phyloP scores from a whole-genome alignment of 2,797 vertebrate species.

The Alauda arvensis region DNA sequence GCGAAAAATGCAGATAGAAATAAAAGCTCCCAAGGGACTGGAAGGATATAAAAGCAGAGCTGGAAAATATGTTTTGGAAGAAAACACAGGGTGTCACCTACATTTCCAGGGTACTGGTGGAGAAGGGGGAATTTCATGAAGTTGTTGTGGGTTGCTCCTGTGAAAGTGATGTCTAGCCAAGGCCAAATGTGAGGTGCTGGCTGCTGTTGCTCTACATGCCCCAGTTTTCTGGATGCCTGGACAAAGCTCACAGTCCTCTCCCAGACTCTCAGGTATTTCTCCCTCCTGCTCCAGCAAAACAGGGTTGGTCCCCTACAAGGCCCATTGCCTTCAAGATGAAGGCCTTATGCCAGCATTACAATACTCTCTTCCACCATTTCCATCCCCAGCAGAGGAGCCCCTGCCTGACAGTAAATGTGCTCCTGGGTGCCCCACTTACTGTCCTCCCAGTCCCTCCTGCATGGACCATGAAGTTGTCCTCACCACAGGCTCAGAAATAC shows the following conservation, averaged over 20 bases:
- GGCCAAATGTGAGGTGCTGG: not conserved
- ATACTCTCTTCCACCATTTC: not conserved
- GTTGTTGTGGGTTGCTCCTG: not conserved
- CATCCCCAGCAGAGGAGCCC: not conserved
- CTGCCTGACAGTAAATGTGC: not conserved
- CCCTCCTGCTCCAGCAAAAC: not conserved
- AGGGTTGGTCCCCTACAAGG: rapidly evolving
- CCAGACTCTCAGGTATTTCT: not conserved
- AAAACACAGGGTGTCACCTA: not conserved
- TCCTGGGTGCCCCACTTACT: not conserved
- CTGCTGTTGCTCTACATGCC: not conserved
- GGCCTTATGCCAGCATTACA: not conserved
- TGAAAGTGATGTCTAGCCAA: not conserved
- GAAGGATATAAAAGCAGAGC: not conserved
- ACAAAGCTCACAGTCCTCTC: not conserved
- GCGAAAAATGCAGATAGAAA: not conserved
- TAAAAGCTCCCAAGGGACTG: not conserved
- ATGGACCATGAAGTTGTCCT: not conserved
- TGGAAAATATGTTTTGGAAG: not conserved
- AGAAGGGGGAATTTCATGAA: not conserved
- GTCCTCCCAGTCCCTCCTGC: not conserved
- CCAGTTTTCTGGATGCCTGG: not conserved
- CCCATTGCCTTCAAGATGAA: not conserved
- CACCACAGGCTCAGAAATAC: not conserved
- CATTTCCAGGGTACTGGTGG: not conserved